Conservation (phyloP, 2,797 vertebrate species). For the Aselliscus stoliczkanus region DNA sequence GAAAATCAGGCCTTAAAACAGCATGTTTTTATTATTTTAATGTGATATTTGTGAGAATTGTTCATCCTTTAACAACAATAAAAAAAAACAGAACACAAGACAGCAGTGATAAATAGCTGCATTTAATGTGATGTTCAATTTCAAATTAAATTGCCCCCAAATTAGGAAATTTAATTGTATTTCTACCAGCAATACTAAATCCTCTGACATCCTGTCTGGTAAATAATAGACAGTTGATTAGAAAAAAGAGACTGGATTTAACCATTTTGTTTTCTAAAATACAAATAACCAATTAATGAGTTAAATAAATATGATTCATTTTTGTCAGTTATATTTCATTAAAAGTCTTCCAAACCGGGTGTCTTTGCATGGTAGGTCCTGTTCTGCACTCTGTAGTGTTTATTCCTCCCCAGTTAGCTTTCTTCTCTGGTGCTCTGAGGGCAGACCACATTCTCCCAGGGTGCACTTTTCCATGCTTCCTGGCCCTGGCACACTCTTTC, state of each 20-base stretch:
- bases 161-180: slow-evolving; percentile 47
- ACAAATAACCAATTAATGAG: not conserved
- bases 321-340: slow-evolving; percentile 5
- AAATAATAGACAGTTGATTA: slow-evolving; percentile 34
- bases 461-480: not conserved
- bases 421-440: not conserved
- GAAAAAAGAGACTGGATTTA: not conserved
- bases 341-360: not conserved
- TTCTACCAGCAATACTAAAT: not conserved
- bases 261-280: slow-evolving; percentile 26
- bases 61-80: not conserved
- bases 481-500: not conserved
- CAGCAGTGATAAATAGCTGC: slow-evolving; percentile 28
- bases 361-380: not conserved
- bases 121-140: slow-evolving; percentile 47
- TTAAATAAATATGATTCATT: not conserved
- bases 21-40: not conserved
- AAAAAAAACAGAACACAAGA: not conserved
- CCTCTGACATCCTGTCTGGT: not conserved
- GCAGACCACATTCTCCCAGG: not conserved
- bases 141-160: slow-evolving; percentile 49
- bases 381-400: not conserved
- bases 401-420: not conserved
- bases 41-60: not conserved
- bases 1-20: slow-evolving; percentile 2